A percentile compares a stretch with the other conserved stretches of the same genome.
Conservation (phyloP, 2,797 vertebrate species). For the Triplophysa yarkandensis region DNA sequence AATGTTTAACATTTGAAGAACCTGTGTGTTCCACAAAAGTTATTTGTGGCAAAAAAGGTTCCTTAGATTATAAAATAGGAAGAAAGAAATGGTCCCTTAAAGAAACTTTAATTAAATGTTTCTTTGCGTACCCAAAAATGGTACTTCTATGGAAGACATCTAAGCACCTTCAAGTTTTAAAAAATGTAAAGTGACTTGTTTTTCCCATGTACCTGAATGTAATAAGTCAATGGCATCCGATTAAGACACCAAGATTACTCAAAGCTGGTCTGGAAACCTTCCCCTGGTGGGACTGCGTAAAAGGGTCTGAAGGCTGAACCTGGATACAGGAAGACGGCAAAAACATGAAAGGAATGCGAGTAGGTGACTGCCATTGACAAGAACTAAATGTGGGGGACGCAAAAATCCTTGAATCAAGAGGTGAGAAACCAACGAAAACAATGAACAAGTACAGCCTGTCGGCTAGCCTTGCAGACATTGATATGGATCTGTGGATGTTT, state of each 20-base stretch:
- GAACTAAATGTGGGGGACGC: slow-evolving; percentile 1
- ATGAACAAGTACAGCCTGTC: slow-evolving; percentile 10
- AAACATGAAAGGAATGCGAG: slow-evolving; percentile 26
- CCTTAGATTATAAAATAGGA: no score
- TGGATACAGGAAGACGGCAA: background rate
- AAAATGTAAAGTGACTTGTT: no score
- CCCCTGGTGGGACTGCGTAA: background rate
- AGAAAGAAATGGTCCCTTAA: no score
- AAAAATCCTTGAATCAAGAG: slow-evolving; percentile 14
- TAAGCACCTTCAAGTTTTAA: no score
- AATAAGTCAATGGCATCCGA: background rate
- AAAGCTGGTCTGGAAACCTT: background rate
- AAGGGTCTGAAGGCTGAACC: background rate
- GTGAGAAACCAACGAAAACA: slow-evolving; percentile 17
- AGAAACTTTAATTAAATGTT: no score
- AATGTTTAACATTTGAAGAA: no score
- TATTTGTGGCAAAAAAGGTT: no score
- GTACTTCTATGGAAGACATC: no score
- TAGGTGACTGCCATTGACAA: background rate
- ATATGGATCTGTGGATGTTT: slow-evolving; percentile 15
- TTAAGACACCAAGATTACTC: background rate
- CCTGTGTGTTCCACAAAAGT: no score
- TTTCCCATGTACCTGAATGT: background rate
- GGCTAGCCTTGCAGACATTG: slow-evolving; percentile 17
- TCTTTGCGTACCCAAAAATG: no score